Conservation (phyloP, 2,113 vertebrate species). For the Hyperopisus bebe region DNA sequence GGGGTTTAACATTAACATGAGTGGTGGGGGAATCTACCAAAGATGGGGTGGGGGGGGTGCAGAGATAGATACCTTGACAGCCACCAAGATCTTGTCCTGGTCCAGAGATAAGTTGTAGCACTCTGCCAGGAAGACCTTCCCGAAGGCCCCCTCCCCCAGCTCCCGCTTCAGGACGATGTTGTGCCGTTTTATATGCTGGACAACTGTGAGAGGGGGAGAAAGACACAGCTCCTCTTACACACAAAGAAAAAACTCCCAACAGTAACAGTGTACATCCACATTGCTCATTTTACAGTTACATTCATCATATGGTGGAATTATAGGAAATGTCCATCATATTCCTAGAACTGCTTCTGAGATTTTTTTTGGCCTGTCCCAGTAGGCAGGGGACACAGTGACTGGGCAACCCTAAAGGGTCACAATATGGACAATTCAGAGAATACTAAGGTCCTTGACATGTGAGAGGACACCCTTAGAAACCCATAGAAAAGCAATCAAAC, state of each 20-base stretch:
- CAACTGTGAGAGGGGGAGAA: slow-evolving; percentile 69
- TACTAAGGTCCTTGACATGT: neutral
- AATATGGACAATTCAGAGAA: neutral
- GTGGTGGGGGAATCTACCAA: neutral
- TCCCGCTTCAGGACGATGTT: slow-evolving; percentile 97
- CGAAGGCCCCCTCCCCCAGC: slow-evolving; percentile 95
- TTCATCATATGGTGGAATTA: neutral
- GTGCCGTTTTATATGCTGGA: slow-evolving; percentile 96
- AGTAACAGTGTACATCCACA: neutral
- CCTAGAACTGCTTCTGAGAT: neutral
- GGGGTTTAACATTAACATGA: neutral
- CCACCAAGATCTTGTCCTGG: slow-evolving; percentile 94
- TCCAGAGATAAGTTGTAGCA: slow-evolving; percentile 92
- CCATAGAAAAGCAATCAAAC: neutral
- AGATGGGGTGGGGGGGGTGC: neutral
- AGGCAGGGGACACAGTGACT: neutral
- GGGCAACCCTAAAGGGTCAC: neutral
- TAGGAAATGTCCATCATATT: neutral
- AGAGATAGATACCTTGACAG: slow-evolving; percentile 79
- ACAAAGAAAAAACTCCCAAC: neutral
- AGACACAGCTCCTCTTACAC: neutral
- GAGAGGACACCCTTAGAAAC: neutral
- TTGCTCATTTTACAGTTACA: neutral
- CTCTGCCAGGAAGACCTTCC: slow-evolving; percentile 95
- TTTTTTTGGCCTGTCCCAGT: neutral